Base-by-base conservation (phyloP, 1,140 invertebrate species). In the Cyphomyrmex costatus region DNA sequence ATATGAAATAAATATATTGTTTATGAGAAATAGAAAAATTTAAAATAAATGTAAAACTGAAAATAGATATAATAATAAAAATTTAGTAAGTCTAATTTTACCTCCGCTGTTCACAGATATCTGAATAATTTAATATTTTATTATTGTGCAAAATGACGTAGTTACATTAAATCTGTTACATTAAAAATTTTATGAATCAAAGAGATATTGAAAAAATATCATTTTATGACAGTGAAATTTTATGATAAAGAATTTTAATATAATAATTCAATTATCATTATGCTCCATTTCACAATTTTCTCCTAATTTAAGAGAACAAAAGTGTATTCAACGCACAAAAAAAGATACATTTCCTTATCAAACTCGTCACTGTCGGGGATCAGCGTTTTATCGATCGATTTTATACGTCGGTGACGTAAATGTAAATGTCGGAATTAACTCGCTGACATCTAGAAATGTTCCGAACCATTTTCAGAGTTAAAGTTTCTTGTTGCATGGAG, bases 371-470 rank as follows among this genome's bases (percentile, higher is more conserved):
- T 51, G 42, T 68, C 14, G 14, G 10, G 21, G 33, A 58, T 70
- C 30, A 56, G 12, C 65, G 8, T 27, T 70, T 42, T 7, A 63
- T 30, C 46, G 65, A 70, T 70, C 5, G 61, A 42, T 42, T 42
- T 42, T 42, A 42, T 42, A 80, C 16, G n/a, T n/a, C n/a, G 24
- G 10, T 12, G 21, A 56, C 63, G 21, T 21, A 16, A 80, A 71
- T 71, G 24, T 58, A 71, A 42, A 82, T 82, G 51, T 71, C 49
- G 21, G 51, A 70, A 70, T 80, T 46, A 82, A 71, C 51, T 80
- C 63, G 49, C 21, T 33, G 36, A 56, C 78, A 80, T 36, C 7
- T 30, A 70, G 14, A 82, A 73, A 82, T 82, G 24, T 16, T 66
- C 12, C 14, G 51, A 71, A 82, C 12, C n/a, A 24, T 60, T 82